These are phyloP conservation scores for Drosophila hydei DNA, from an alignment of 1,140 invertebrate species.

Conservation along the genomic window DNA sequence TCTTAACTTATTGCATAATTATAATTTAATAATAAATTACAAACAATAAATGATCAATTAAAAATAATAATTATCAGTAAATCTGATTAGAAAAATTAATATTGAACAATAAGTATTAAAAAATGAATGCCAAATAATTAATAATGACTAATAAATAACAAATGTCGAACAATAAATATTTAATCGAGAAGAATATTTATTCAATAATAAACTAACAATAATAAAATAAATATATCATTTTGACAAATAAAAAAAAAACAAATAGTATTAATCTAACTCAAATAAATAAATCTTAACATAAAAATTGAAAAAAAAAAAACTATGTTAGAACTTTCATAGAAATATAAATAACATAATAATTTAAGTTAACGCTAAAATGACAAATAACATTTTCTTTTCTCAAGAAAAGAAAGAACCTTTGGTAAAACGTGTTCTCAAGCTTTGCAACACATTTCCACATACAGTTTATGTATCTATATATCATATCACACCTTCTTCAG, in stretches of 20 bases:
- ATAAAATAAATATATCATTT: background rate
- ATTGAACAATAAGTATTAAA: background rate
- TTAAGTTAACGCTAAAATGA: too few relatives aligned
- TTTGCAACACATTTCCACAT: constrained; percentile 2
- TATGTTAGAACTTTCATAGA: too few relatives aligned
- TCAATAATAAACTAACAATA: background rate
- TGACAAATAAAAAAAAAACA: background rate
- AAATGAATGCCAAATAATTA: background rate
- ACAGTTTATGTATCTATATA: background rate
- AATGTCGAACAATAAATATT: background rate
- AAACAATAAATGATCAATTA: background rate
- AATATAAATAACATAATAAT: too few relatives aligned
- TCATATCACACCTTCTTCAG: constrained; percentile 6
- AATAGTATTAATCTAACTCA: background rate
- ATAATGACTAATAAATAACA: background rate
- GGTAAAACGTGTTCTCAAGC: background rate
- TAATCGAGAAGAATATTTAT: background rate
- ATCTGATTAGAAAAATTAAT: background rate
- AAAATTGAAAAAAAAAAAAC: too few relatives aligned
- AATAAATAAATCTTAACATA: background rate
- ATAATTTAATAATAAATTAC: background rate
- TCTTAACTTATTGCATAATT: too few relatives aligned
- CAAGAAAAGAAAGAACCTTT: background rate
- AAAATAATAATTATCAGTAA: background rate
- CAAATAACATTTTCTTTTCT: background rate